These are phyloP conservation scores for Triplophysa dalaica DNA, from an alignment of 2,113 vertebrate species.

Conservation along the genomic window DNA sequence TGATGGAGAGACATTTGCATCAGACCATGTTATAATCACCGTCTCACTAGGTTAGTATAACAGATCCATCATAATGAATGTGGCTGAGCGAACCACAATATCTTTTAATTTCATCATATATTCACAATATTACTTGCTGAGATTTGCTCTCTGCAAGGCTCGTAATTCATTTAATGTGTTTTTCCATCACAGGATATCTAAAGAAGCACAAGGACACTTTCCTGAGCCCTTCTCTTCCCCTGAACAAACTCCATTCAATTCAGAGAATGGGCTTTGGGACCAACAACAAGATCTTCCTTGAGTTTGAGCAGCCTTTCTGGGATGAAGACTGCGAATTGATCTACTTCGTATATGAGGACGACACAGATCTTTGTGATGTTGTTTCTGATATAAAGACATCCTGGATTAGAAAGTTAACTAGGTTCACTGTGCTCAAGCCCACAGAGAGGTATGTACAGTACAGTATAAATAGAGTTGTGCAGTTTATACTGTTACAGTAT, in stretches of 20 bases:
- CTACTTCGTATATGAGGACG: slow-evolving; percentile 84
- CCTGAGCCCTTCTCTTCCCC: slow-evolving; percentile 81
- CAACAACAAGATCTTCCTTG: slow-evolving; percentile 91
- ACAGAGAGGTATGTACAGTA: slow-evolving; percentile 73
- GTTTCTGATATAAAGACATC: slow-evolving; percentile 57
- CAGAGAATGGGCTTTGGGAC: slow-evolving; percentile 87
- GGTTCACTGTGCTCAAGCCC: slow-evolving; percentile 83
- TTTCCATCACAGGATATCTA: slow-evolving; percentile 79
- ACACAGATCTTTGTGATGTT: slow-evolving; percentile 68
- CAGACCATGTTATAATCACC: slow-evolving; percentile 86
- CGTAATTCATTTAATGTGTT: slow-evolving; percentile 16
- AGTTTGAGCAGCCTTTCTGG: slow-evolving; percentile 93
- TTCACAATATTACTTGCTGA: neutral
- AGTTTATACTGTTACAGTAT: neutral
- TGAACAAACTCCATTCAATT: slow-evolving; percentile 78
- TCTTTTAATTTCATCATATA: neutral
- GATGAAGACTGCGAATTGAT: slow-evolving; percentile 79
- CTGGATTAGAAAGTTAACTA: slow-evolving; percentile 87
- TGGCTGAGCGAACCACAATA: neutral
- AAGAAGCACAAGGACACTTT: slow-evolving; percentile 80
- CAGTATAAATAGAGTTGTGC: neutral
- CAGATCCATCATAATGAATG: neutral
- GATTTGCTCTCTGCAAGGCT: neutral
- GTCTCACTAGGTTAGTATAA: slow-evolving; percentile 81
- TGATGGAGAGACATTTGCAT: slow-evolving; percentile 75